A percentile compares a stretch with the other conserved stretches of the same genome.
Evolutionary conservation across 2,797 vertebrate species (phyloP).

Genomic region (Cossypha niveicapilla): DNA sequence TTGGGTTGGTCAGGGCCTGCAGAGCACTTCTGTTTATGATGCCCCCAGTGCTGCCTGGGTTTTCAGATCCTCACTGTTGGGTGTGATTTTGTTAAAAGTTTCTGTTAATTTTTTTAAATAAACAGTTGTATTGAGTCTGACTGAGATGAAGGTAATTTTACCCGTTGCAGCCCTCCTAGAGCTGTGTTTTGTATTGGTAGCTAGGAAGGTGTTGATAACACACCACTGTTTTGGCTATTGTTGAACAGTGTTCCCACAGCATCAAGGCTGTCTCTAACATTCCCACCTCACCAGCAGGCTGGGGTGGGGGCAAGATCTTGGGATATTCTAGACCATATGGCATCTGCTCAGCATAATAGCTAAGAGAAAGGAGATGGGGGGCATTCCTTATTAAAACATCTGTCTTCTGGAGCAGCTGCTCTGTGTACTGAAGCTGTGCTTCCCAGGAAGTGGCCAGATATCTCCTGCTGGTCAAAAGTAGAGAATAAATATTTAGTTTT

Average conservation of each 20-base stretch:
- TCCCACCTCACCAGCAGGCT: background rate
- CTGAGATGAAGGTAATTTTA: background rate
- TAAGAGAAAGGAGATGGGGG: background rate
- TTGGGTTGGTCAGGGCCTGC: conserved; percentile 1
- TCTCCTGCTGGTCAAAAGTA: background rate
- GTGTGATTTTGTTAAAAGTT: conserved; percentile 38
- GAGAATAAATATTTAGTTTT: background rate
- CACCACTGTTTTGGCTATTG: background rate
- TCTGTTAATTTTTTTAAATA: conserved; percentile 59
- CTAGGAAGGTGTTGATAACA: background rate
- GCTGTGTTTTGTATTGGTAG: background rate
- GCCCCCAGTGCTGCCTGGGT: conserved; percentile 34
- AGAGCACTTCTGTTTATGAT: conserved; percentile 22
- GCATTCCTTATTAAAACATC: background rate
- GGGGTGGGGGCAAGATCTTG: background rate
- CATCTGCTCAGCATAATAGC: background rate
- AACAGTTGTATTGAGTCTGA: conserved; percentile 5
- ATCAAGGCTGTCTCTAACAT: background rate
- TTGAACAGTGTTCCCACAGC: background rate
- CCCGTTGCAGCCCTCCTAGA: background rate
- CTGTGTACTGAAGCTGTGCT: background rate
- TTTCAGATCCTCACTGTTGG: background rate
- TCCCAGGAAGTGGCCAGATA: background rate
- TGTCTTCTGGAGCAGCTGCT: background rate
- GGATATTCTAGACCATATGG: background rate